Percentiles rank a stretch among this genome's conserved stretches.
Evolutionary conservation across 64 coral and sea anemone species (phyloP).

Genomic region (Porites lutea): DNA sequence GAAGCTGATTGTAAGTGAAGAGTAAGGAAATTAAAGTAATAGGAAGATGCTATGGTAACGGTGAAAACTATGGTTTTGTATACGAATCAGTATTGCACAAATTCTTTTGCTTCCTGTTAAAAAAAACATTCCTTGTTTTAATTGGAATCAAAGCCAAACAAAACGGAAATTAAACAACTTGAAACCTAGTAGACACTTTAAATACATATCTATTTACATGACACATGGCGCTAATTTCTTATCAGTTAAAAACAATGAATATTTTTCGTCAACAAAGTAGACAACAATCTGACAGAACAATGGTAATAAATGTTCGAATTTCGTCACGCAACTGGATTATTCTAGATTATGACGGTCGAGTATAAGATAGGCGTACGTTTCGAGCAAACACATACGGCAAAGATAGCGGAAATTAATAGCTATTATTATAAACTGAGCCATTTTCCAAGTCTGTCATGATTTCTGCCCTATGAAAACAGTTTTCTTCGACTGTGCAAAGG

Average conservation of each 20-base stretch:
- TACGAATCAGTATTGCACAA: not conserved
- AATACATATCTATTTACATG: not conserved
- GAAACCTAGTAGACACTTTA: not conserved
- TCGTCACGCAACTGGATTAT: constrained; percentile 10
- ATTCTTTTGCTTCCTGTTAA: constrained; percentile 2
- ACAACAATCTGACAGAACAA: not conserved
- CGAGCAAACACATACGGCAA: not conserved
- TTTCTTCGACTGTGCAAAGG: not conserved
- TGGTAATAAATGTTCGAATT: not conserved
- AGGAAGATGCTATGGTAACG: not conserved
- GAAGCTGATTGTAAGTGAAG: too few species aligned
- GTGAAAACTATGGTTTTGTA: not conserved
- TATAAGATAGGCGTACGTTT: not conserved
- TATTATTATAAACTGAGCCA: not conserved
- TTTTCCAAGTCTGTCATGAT: not conserved
- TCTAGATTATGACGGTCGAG: not conserved
- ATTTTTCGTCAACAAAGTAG: not conserved
- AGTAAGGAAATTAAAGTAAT: not conserved
- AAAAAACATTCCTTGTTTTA: not conserved
- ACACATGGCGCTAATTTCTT: not conserved
- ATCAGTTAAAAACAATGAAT: not conserved
- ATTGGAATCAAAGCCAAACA: not conserved
- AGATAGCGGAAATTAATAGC: not conserved
- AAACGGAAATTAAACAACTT: not conserved
- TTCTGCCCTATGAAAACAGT: not conserved